phyloP scores from a whole-genome alignment of 2,113 vertebrate genomes.

The Catharus bicknelli region DNA sequence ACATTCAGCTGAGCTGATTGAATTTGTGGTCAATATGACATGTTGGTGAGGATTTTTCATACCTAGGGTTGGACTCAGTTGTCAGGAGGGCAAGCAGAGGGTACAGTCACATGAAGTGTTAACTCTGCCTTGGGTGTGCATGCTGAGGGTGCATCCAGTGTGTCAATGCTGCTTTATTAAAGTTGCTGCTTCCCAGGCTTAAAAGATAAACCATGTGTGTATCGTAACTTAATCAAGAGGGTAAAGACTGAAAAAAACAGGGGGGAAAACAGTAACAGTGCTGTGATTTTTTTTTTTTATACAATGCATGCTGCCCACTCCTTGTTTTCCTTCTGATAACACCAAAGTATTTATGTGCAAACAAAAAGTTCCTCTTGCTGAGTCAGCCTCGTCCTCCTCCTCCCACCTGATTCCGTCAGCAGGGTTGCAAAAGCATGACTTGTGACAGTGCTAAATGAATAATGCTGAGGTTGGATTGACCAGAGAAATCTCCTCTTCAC shows the following conservation, averaged over 20 bases:
- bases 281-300: not conserved
- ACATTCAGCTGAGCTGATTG: not conserved
- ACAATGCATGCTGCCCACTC: not conserved
- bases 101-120: not conserved
- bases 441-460: slow-evolving; percentile 11
- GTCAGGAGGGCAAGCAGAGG: not conserved
- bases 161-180: not conserved
- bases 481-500: slow-evolving; percentile 1
- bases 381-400: slow-evolving; percentile 32
- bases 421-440: slow-evolving; percentile 35
- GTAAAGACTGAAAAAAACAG: not conserved
- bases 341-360: slow-evolving; percentile 3
- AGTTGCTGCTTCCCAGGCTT: not conserved
- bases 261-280: not conserved
- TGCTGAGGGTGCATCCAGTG: not conserved
- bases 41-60: not conserved
- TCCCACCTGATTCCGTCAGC: slow-evolving; percentile 51
- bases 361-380: slow-evolving; percentile 39
- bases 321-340: slow-evolving; percentile 50
- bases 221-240: not conserved
- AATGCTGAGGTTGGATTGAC: not conserved
- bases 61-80: not conserved
- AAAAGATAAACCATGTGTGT: not conserved
- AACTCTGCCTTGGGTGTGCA: not conserved
- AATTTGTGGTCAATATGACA: not conserved